Base-by-base conservation (phyloP, 2,888 invertebrate species). In the Mythimna lalbum region DNA sequence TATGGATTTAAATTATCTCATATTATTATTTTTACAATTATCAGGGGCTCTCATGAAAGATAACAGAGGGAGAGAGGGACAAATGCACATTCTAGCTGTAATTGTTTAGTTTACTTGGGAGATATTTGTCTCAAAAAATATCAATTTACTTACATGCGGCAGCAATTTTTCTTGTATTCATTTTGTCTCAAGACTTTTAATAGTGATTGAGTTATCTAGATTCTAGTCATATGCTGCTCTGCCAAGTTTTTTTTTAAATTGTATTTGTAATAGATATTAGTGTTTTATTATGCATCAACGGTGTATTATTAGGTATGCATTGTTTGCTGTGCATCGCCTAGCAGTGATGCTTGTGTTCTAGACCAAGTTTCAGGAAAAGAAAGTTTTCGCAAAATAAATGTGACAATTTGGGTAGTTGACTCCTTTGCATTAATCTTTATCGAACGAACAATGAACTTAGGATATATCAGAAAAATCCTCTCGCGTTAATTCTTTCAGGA, bases 321-420 rank as follows among this genome's bases (percentile, higher is more conserved):
- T 55, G 36, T 36, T 21, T 21, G 72, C 78, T 27, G 78, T 78
- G 78, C 78, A 57, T 66, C 39, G 78, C 53, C 78, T 81, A 81
- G 78, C 81, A 62, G 61, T 68, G 60, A 69, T 69, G 57, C 80
- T 50, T 36, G 68, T 69, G 69, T 84, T 47, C 23, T 73, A 39
- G 47, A 49, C 47, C 47, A 7, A 19, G 47, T 2, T 49, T n/a
- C n/a, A n/a, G 47, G 47, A 49, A n/a, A 49, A 3, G 47, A 49
- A 9, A 49, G 5, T 49, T 9, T 6, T n/a, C n/a, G 19, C 7
- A 9, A 19, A 49, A 49, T 49, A 19, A 43, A 43, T 43, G 43
- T 43, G 14, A 43, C 17, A 43, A 43, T 0, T 43, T 43, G 6
- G 17, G 17, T 43, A 17, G 43, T 43, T 43, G 17, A 17, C 43